phyloP scores from a whole-genome alignment of 2,797 vertebrate species.

The Rhynchonycteris naso region DNA sequence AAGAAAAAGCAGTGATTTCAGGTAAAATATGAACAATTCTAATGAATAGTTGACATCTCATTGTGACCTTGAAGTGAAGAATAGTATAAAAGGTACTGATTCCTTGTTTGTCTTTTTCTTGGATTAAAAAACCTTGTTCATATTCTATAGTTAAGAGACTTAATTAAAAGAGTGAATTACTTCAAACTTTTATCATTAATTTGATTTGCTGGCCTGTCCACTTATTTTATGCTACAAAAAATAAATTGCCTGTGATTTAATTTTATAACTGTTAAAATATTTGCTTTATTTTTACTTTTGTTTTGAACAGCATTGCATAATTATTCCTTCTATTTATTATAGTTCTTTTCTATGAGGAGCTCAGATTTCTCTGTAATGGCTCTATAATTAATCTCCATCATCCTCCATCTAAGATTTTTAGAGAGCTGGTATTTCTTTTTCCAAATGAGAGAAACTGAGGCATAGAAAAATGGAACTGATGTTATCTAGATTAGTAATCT shows the following conservation, averaged over 20 bases:
- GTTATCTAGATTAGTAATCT: not conserved
- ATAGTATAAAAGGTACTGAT: not conserved
- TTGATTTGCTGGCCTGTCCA: constrained; percentile 37
- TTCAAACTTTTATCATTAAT: constrained; percentile 30
- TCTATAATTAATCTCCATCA: constrained; percentile 50
- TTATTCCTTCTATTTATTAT: constrained; percentile 37
- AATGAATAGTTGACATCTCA: not conserved
- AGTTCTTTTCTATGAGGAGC: not conserved
- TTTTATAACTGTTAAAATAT: constrained; percentile 52
- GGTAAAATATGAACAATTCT: constrained; percentile 6
- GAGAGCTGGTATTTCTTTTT: not conserved
- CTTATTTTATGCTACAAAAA: constrained; percentile 49
- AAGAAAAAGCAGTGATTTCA: not conserved
- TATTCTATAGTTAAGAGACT: not conserved
- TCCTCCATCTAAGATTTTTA: not conserved
- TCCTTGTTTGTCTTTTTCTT: not conserved
- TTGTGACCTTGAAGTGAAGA: not conserved
- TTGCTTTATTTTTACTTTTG: constrained; percentile 51
- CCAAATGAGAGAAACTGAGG: constrained; percentile 57
- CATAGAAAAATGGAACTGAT: not conserved
- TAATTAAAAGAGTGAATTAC: not conserved
- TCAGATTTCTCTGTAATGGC: not conserved
- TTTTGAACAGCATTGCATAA: constrained; percentile 14
- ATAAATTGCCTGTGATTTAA: constrained; percentile 52
- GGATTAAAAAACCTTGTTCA: not conserved